Evolutionary conservation across 2,113 vertebrate species (phyloP), one percentile per base, ranked within the genome.

Genomic region (Raja brachyura): DNA sequence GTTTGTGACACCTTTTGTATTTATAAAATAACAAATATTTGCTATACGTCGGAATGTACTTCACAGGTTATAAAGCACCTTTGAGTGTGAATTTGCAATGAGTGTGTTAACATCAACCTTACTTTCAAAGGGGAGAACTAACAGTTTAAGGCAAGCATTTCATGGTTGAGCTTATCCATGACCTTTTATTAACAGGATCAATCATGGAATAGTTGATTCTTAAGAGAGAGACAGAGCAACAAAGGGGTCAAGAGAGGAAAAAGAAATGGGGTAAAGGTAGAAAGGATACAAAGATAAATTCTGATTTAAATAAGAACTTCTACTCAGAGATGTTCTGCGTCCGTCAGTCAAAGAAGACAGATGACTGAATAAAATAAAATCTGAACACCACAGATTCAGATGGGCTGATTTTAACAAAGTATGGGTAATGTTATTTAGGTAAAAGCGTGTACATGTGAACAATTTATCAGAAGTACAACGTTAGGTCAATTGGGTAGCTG

Each of bases 211-310:
- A 14, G 90, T 0, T 90, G 85, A 56, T 93, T 93, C 0, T 13
- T 73, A 70, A 93, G 95, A 94, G 94, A 94, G 93, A 90, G 93
- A 93, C 93, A 79, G 25, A 61, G 90, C 39, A 92, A 70, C 63
- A 73, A 76, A 56, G 79, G 63, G 4, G 63, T 66, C 9, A 10
- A 56, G 22, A 16, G 14, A 31, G 31, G 22, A 48, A 0, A 16
- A 1, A 14, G 31, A 6, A 9, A 14, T 13, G 39, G 20, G 48
- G 6, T 5, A 28, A 3, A 18, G 2, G 74, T 0, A 9, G 39
- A 48, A 48, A 48, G 39, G 39, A 48, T 28, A 75, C 20, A 75
- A 28, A 75, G 74, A 75, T 75, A 75, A 75, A 28, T 75, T 2
- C 2, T 75, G 7, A n/a, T 75, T 75, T 75, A 75, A 75, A n/a